These are phyloP conservation scores for Zoanthus sansibaricus DNA, from an alignment of 92 coral and sea anemone species.

Conservation along the genomic window DNA sequence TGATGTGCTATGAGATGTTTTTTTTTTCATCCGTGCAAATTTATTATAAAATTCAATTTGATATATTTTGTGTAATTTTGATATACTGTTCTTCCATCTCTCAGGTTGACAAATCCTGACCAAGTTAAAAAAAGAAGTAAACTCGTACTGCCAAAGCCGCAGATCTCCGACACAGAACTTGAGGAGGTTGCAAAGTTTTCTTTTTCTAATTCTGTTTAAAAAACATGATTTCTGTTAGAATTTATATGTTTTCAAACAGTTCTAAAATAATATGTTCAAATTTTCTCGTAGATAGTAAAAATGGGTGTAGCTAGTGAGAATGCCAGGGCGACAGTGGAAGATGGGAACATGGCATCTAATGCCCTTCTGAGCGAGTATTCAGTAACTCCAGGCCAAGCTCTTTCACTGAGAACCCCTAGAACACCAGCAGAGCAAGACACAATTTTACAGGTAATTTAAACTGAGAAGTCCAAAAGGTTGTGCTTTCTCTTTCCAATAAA, in stretches of 20 bases:
- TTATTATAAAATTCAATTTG: too few species aligned
- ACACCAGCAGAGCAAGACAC: slow-evolving; percentile 99
- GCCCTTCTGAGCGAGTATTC: slow-evolving; percentile 93
- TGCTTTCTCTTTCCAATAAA: too few species aligned
- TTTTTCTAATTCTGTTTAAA: neutral
- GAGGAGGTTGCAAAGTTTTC: slow-evolving; percentile 78
- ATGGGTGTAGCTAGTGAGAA: slow-evolving; percentile 98
- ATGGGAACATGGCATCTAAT: slow-evolving; percentile 82
- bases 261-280: neutral
- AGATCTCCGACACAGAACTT: slow-evolving; percentile 93
- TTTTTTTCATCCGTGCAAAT: too few species aligned
- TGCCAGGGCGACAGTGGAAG: slow-evolving; percentile 96
- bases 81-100: neutral
- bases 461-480: too few species aligned
- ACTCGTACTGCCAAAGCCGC: slow-evolving; percentile 96
- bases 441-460: slow-evolving; percentile 75
- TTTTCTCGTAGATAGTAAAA: slow-evolving; percentile 79
- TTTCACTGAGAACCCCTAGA: slow-evolving; percentile 91
- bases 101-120: slow-evolving; percentile 90
- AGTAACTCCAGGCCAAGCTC: slow-evolving; percentile 87
- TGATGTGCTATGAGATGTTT: too few species aligned
- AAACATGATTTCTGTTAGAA: neutral
- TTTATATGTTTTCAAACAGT: neutral
- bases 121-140: slow-evolving; percentile 94
- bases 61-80: too few species aligned